Conservation (phyloP, 2,888 invertebrate genomes). For the Phytoseiulus persimilis region DNA sequence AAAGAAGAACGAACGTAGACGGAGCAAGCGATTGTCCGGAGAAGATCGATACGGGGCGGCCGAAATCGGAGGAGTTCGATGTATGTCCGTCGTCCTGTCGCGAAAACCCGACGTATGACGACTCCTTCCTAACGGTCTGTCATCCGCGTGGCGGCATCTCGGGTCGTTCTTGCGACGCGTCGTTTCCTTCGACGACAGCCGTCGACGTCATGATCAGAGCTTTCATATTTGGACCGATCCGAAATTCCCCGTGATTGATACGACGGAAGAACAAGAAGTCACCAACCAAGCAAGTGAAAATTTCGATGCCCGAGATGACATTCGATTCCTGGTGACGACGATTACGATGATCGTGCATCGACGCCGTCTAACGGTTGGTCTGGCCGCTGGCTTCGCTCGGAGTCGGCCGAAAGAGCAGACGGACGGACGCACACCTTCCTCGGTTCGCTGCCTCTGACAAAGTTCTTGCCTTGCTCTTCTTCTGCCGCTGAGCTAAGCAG, state of each 20-base stretch:
- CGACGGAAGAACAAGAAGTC: background rate
- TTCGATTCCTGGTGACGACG: background rate
- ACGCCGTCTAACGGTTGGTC: background rate
- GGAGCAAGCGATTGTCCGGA: background rate
- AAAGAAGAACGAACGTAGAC: background rate
- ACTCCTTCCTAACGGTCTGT: background rate
- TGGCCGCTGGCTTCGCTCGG: background rate
- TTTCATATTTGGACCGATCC: background rate
- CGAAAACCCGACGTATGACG: background rate
- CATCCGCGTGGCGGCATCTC: too few relatives aligned
- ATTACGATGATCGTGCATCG: background rate
- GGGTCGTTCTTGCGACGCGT: too few relatives aligned
- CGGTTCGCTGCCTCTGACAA: background rate
- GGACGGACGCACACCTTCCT: background rate
- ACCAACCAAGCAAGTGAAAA: background rate
- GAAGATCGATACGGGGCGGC: background rate
- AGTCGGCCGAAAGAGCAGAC: background rate
- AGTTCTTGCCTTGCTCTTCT: background rate
- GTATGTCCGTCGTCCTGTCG: background rate
- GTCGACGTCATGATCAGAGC: background rate
- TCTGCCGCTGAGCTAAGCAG: background rate
- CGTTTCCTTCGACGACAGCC: background rate
- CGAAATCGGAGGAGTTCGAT: background rate
- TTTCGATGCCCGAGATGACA: background rate
- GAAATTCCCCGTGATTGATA: background rate